These are phyloP conservation scores for Lepidonotus clava DNA, from an alignment of 2,888 invertebrate species.

Conservation along the genomic window DNA sequence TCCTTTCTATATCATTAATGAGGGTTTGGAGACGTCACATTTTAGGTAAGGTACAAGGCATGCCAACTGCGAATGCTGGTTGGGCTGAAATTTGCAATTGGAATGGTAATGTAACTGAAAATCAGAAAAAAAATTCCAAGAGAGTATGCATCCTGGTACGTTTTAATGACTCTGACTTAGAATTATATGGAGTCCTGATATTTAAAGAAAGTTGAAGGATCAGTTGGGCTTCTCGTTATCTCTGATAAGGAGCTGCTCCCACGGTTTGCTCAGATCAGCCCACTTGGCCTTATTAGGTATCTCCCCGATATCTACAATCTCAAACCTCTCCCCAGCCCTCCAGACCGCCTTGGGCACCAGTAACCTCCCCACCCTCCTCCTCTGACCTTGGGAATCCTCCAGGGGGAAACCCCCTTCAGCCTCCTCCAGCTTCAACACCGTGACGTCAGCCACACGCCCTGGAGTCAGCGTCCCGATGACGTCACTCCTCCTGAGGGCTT, in stretches of 20 bases:
- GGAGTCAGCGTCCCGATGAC: slow-evolving; percentile 66
- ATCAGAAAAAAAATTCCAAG: too few relatives aligned
- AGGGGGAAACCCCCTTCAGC: slow-evolving; percentile 65
- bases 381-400: slow-evolving; percentile 71
- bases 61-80: too few relatives aligned
- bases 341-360: slow-evolving; percentile 72
- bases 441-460: slow-evolving; percentile 72
- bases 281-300: slow-evolving; percentile 45
- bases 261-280: slow-evolving; percentile 6
- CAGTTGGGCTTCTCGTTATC: background rate
- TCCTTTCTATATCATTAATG: too few relatives aligned
- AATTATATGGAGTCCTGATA: too few relatives aligned
- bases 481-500: slow-evolving; percentile 63
- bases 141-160: too few relatives aligned
- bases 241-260: slow-evolving; percentile 11
- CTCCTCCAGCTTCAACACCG: slow-evolving; percentile 69
- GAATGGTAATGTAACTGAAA: too few relatives aligned
- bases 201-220: too few relatives aligned
- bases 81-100: too few relatives aligned
- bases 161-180: too few relatives aligned
- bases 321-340: slow-evolving; percentile 65
- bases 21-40: too few relatives aligned
- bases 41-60: too few relatives aligned
- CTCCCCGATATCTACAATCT: slow-evolving; percentile 53
- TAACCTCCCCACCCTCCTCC: slow-evolving; percentile 64